These are phyloP conservation scores for Kryptolebias ocellatus DNA, from an alignment of 2,797 vertebrate genomes.

Conservation along the genomic window DNA sequence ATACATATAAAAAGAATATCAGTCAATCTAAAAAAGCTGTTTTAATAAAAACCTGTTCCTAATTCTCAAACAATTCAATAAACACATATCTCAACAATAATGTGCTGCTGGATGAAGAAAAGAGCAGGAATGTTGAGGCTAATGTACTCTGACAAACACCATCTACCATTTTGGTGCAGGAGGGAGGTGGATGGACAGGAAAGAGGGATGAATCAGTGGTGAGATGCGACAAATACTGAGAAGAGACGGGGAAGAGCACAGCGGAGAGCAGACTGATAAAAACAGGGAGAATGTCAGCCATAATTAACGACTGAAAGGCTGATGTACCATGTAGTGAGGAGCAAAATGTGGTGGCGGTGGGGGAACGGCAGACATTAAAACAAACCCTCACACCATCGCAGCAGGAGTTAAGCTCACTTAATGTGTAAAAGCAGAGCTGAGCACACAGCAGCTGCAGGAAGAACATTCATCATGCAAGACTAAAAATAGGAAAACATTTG, in stretches of 20 bases:
- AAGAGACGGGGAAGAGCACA: constrained; percentile 17
- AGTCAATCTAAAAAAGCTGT: not conserved
- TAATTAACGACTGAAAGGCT: constrained; percentile 57
- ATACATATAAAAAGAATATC: no score
- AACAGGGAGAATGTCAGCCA: constrained; percentile 34
- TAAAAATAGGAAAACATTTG: constrained; percentile 11
- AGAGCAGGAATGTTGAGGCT: constrained; percentile 11
- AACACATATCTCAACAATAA: constrained; percentile 11
- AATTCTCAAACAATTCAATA: constrained; percentile 10
- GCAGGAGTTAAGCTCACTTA: constrained; percentile 31
- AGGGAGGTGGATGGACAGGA: constrained; percentile 9
- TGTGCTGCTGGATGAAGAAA: constrained; percentile 6
- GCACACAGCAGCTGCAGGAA: constrained; percentile 1
- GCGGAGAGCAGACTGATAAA: constrained; percentile 23
- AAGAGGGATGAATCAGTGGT: constrained; percentile 28
- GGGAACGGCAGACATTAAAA: constrained; percentile 30
- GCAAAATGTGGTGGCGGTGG: constrained; percentile 34
- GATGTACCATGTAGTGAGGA: constrained; percentile 34
- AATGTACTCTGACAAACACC: constrained; percentile 35
- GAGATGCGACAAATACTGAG: constrained; percentile 30
- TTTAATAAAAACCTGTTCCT: no score
- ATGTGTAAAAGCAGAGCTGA: constrained; percentile 19
- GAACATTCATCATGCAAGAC: constrained; percentile 10
- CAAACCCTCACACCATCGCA: constrained; percentile 24
- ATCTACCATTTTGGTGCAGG: constrained; percentile 24